Evolutionary conservation across 1,140 invertebrate species (phyloP).

Genomic region (Himalopsyche phryganea): DNA sequence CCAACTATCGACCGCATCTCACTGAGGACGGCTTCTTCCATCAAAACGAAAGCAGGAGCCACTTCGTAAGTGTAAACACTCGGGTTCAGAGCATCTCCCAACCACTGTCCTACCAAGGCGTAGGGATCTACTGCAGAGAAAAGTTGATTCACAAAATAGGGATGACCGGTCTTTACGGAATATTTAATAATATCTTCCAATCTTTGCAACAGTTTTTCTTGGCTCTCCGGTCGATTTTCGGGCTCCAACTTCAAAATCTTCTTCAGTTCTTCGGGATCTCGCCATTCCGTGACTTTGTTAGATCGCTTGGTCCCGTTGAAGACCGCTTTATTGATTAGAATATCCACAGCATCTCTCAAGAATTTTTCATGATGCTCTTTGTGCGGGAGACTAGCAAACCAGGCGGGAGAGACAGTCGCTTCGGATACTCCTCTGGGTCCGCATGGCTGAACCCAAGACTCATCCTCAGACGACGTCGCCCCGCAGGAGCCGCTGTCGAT

Average conservation of each 20-base stretch:
- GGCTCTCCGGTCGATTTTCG: conserved; percentile 55
- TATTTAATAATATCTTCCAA: conserved; percentile 68
- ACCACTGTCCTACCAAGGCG: conserved; percentile 78
- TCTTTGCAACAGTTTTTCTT: conserved; percentile 64
- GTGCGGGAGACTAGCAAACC: conserved; percentile 54
- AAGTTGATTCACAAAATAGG: conserved; percentile 82
- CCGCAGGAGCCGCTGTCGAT: conserved; percentile 29
- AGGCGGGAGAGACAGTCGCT: conserved; percentile 10
- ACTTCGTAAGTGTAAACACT: conserved; percentile 90
- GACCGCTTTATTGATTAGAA: conserved; percentile 69
- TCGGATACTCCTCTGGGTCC: conserved; percentile 1
- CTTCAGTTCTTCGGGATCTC: conserved; percentile 63
- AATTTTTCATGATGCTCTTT: conserved; percentile 66
- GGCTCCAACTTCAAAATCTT: conserved; percentile 65
- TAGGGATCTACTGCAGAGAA: conserved; percentile 85
- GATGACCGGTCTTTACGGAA: conserved; percentile 85
- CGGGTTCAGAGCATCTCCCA: conserved; percentile 81
- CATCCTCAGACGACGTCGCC: conserved; percentile 31
- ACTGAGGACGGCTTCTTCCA: conserved; percentile 76
- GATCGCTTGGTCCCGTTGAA: conserved; percentile 68
- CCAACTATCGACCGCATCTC: conserved; percentile 87
- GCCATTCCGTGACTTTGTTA: conserved; percentile 72
- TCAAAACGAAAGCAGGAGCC: conserved; percentile 82
- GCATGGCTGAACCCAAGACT: conserved; percentile 19
- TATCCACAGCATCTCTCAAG: conserved; percentile 63